These are phyloP conservation scores for Oscheius sp. DNA, from an alignment of 2,888 invertebrate genomes.

Conservation along the genomic window DNA sequence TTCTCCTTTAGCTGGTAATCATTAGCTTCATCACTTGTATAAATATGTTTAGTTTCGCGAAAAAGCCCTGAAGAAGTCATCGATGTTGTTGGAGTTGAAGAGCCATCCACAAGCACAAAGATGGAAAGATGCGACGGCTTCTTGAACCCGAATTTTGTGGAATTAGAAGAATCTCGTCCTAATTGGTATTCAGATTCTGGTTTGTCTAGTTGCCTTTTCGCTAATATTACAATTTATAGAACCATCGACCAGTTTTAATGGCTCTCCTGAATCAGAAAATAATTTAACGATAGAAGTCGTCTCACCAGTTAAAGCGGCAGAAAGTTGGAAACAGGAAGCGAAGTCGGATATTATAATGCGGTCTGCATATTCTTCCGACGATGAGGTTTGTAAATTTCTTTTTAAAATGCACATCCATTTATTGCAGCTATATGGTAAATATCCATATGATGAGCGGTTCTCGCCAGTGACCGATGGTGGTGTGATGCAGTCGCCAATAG, in stretches of 20 bases:
- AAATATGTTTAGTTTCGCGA: neutral
- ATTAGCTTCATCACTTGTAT: neutral
- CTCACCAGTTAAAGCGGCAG: neutral
- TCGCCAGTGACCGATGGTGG: neutral
- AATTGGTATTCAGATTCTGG: neutral
- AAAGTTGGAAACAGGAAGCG: neutral
- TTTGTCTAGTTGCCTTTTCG: neutral
- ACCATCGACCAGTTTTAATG: neutral
- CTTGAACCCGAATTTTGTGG: too few species aligned
- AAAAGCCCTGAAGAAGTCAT: neutral
- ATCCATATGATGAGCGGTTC: neutral
- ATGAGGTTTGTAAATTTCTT: neutral
- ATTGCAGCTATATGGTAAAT: neutral
- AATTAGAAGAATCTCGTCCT: neutral
- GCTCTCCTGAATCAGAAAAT: neutral
- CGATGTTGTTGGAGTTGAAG: neutral
- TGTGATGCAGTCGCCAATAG: neutral
- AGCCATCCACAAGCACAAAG: neutral
- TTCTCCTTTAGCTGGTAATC: too few species aligned
- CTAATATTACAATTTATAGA: neutral
- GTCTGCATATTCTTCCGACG: neutral
- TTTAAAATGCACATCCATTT: neutral
- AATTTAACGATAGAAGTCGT: too few species aligned
- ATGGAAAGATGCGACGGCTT: too few species aligned
- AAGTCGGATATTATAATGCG: neutral